Evolutionary conservation across 1,140 invertebrate species (phyloP).

Genomic region (Macrotrachela quadricornifera): DNA sequence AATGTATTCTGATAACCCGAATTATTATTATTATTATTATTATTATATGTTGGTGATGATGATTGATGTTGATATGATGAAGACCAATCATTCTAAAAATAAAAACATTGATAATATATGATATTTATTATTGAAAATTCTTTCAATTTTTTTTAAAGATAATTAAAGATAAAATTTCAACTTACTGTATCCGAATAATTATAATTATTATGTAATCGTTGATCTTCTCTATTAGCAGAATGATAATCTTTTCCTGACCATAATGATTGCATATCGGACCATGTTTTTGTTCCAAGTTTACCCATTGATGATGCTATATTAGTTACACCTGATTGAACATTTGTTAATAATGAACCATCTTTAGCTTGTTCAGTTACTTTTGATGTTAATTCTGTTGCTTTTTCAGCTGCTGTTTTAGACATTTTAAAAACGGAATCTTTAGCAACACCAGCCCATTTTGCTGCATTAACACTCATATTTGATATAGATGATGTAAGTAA

Average conservation of each 20-base stretch:
- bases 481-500: not conserved
- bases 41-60: no score
- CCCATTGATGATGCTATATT: not conserved
- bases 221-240: no score
- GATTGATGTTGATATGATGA: no score
- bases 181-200: no score
- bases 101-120: no score
- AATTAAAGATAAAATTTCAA: no score
- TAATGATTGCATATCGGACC: conserved; percentile 1
- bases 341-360: conserved; percentile 1
- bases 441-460: conserved; percentile 7
- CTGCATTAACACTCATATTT: conserved; percentile 6
- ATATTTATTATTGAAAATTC: no score
- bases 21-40: no score
- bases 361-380: conserved; percentile 5
- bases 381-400: conserved; percentile 4
- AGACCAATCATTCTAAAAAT: no score
- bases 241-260: not conserved
- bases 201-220: no score
- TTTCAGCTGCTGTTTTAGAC: not conserved
- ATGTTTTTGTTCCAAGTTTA: not conserved
- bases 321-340: not conserved
- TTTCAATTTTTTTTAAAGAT: no score
- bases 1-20: no score
- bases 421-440: conserved; percentile 4